Conservation (phyloP, 2,113 vertebrate species). For the Anoura caudifer region DNA sequence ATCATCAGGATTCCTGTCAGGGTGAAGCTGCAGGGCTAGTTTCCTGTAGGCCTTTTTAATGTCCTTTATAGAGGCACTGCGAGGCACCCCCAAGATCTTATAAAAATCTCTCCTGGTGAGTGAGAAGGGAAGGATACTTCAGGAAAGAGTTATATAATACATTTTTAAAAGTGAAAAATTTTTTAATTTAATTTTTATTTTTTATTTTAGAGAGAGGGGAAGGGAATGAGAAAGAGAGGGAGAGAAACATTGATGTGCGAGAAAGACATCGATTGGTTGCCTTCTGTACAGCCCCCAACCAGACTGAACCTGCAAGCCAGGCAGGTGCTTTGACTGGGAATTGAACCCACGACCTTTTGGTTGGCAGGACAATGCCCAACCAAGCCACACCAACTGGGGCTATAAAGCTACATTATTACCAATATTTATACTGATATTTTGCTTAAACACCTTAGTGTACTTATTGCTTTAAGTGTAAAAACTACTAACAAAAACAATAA, state of each 20-base stretch:
- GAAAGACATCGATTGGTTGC: too few relatives aligned
- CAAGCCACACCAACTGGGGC: too few relatives aligned
- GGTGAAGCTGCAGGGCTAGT: constrained; percentile 95
- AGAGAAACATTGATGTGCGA: too few relatives aligned
- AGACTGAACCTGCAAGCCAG: too few relatives aligned
- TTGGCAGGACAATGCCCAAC: not conserved
- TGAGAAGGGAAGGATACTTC: not conserved
- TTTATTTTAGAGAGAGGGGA: too few relatives aligned
- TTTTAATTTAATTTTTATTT: not conserved
- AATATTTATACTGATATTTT: constrained; percentile 10
- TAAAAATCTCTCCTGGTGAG: constrained; percentile 93
- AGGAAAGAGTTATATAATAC: not conserved
- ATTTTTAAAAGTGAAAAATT: not conserved
- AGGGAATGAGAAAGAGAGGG: too few relatives aligned
- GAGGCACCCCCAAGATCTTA: constrained; percentile 94
- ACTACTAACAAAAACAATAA: constrained; percentile 1
- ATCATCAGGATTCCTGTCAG: constrained; percentile 96
- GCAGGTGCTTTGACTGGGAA: too few relatives aligned
- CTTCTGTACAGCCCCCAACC: too few relatives aligned
- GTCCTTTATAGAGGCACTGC: constrained; percentile 91
- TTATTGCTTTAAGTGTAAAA: constrained; percentile 12
- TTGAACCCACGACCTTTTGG: too few relatives aligned
- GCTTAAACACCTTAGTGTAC: not conserved
- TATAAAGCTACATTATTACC: not conserved
- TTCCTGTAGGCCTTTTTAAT: constrained; percentile 99